phyloP scores from a whole-genome alignment of 2,888 invertebrate genomes.

The Drosophila neotestacea region DNA sequence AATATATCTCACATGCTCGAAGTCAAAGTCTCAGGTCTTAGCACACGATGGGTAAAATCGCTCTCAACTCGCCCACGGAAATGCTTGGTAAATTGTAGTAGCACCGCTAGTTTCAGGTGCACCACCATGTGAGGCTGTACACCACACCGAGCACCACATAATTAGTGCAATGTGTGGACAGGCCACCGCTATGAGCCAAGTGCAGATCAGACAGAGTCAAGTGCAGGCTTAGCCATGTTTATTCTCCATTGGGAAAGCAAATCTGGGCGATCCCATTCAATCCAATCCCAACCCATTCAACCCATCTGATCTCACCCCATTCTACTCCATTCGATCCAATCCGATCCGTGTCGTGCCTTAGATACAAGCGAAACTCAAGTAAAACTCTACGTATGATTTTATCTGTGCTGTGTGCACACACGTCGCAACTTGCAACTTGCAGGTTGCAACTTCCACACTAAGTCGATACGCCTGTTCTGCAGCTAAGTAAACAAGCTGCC shows the following conservation, averaged over 20 bases:
- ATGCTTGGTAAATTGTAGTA: conserved; percentile 62
- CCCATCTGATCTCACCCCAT: conserved; percentile 10
- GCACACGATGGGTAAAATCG: too few relatives aligned
- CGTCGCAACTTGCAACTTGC: conserved; percentile 11
- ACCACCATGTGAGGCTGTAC: conserved; percentile 4
- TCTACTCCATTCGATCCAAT: conserved; percentile 17
- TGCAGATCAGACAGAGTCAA: conserved; percentile 39
- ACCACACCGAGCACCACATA: conserved; percentile 54
- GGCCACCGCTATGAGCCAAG: conserved; percentile 47
- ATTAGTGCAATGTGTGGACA: conserved; percentile 78
- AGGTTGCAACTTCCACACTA: conserved; percentile 23
- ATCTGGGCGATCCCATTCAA: conserved; percentile 52
- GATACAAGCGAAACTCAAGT: conserved; percentile 43
- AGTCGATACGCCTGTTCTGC: conserved; percentile 23
- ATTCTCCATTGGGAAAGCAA: conserved; percentile 46
- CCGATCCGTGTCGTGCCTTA: conserved; percentile 50
- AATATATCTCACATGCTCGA: conserved; percentile 26
- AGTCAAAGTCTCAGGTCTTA: too few relatives aligned
- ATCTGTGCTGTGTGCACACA: conserved; percentile 44
- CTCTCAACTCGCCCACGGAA: conserved; percentile 65
- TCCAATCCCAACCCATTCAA: conserved; percentile 18
- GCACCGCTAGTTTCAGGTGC: conserved; percentile 54
- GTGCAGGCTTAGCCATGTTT: conserved; percentile 30
- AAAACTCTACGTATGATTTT: conserved; percentile 63
- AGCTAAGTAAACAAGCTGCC: conserved; percentile 22